Conservation (phyloP, 1,140 invertebrate genomes). For the Danaus plexippus region DNA sequence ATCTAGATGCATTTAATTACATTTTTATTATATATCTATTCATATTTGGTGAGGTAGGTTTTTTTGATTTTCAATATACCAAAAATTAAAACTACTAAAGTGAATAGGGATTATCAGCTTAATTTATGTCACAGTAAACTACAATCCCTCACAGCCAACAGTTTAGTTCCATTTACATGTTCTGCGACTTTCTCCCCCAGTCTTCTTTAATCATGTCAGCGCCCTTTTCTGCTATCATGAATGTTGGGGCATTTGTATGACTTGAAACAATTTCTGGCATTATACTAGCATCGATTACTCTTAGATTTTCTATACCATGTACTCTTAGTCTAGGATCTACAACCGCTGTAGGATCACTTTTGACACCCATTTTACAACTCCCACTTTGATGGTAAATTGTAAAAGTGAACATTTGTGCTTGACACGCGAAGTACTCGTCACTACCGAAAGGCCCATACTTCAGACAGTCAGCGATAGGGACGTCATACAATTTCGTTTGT, state of each 20-base stretch:
- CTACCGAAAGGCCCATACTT: conserved; percentile 74
- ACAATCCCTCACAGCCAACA: conserved; percentile 37
- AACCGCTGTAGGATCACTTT: conserved; percentile 77
- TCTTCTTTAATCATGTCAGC: conserved; percentile 75
- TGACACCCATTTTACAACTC: conserved; percentile 88
- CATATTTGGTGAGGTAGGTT: too few relatives aligned
- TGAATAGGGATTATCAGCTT: too few relatives aligned
- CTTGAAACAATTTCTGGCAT: conserved; percentile 77
- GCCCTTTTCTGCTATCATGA: conserved; percentile 78
- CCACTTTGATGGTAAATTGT: conserved; percentile 87
- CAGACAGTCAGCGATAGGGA: conserved; percentile 76
- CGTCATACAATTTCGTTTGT: conserved; percentile 74
- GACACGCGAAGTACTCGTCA: conserved; percentile 83
- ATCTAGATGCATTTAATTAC: too few relatives aligned
- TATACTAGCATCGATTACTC: conserved; percentile 85
- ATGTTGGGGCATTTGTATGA: conserved; percentile 75
- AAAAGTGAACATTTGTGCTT: conserved; percentile 78
- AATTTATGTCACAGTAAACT: conserved; percentile 1
- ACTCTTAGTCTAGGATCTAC: conserved; percentile 80
- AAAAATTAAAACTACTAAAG: too few relatives aligned
- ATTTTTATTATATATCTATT: too few relatives aligned
- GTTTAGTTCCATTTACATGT: conserved; percentile 7
- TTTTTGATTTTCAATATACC: too few relatives aligned
- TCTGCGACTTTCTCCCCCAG: conserved; percentile 46
- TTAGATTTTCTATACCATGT: conserved; percentile 77